These are phyloP conservation scores for Magallana angulata DNA, from an alignment of 1,140 invertebrate genomes.

Conservation along the genomic window DNA sequence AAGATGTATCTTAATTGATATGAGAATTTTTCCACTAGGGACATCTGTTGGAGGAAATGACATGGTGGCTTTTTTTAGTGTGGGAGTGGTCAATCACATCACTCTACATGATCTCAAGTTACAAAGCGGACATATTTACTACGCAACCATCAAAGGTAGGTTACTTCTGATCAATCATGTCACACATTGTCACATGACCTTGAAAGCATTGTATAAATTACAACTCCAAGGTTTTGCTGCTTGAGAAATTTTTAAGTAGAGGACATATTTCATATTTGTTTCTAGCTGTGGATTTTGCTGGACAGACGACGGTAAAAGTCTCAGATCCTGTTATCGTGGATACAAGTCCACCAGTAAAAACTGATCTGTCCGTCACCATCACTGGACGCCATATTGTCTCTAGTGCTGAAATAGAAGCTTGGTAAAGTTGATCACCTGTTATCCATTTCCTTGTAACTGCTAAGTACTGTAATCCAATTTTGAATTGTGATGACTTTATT, in stretches of 20 bases:
- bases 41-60: slow-evolving; percentile 57
- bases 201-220: no score
- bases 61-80: slow-evolving; percentile 50
- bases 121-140: slow-evolving; percentile 62
- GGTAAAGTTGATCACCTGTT: slow-evolving; percentile 31
- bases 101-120: slow-evolving; percentile 57
- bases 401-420: slow-evolving; percentile 41
- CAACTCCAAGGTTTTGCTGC: no score
- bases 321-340: slow-evolving; percentile 58
- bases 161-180: no score
- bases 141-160: slow-evolving; percentile 60
- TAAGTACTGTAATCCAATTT: no score
- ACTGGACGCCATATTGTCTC: slow-evolving; percentile 52
- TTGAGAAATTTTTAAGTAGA: no score
- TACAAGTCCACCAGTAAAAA: slow-evolving; percentile 59
- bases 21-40: slow-evolving; percentile 42
- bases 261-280: no score
- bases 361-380: slow-evolving; percentile 46
- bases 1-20: no score
- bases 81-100: slow-evolving; percentile 61
- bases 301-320: slow-evolving; percentile 52
- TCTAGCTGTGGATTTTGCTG: slow-evolving; percentile 55
- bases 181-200: no score
- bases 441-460: not conserved
- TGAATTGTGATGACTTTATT: no score